phyloP scores from a whole-genome alignment of 2,113 vertebrate genomes.

The Hepsetus odoe region DNA sequence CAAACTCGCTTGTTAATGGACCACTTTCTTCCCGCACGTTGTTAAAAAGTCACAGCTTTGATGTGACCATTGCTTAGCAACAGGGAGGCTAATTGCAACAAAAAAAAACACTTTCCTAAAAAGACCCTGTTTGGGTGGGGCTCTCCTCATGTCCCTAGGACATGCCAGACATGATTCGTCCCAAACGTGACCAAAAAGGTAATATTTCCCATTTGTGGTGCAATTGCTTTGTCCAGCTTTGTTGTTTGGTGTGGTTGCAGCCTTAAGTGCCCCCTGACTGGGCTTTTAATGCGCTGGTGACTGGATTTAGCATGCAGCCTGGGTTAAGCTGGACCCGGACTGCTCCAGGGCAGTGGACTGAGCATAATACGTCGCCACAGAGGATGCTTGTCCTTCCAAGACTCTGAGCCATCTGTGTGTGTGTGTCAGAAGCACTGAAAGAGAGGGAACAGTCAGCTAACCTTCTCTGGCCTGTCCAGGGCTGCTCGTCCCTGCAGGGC shows the following conservation, averaged over 20 bases:
- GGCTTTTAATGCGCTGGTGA: slow-evolving; percentile 25
- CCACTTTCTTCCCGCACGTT: too few species aligned
- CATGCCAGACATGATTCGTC: too few species aligned
- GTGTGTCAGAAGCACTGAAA: neutral
- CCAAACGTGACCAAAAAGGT: too few species aligned
- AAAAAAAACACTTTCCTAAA: too few species aligned
- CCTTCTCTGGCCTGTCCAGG: slow-evolving; percentile 17
- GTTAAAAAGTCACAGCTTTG: too few species aligned
- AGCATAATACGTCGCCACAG: slow-evolving; percentile 23
- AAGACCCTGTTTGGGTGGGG: too few species aligned
- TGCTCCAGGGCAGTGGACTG: neutral
- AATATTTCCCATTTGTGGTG: neutral
- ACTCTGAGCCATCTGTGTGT: slow-evolving; percentile 37
- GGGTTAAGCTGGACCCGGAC: slow-evolving; percentile 30
- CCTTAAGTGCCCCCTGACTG: slow-evolving; percentile 19
- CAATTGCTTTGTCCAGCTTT: neutral
- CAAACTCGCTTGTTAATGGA: too few species aligned
- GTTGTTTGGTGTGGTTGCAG: neutral
- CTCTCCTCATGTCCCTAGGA: too few species aligned
- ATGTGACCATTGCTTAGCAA: too few species aligned
- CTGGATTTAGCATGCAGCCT: slow-evolving; percentile 43
- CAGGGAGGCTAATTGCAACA: too few species aligned
- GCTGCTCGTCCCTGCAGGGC: slow-evolving; percentile 19
- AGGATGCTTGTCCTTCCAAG: slow-evolving; percentile 41
- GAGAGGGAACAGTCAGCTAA: slow-evolving; percentile 7